Conservation (phyloP, 2,888 invertebrate genomes). For the Dexiosoma caninum region DNA sequence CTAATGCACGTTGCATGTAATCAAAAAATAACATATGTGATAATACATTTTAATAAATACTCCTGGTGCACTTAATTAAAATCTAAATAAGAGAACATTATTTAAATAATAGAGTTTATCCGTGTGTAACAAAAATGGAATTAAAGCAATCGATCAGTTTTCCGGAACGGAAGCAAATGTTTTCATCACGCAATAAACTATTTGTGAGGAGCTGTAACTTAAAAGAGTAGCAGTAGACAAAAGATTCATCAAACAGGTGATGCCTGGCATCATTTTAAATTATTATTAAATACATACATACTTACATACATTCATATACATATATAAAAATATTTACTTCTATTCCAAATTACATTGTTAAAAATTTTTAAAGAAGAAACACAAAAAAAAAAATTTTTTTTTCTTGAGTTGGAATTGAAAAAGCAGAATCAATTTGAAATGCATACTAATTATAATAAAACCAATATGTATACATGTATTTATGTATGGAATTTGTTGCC, state of each 20-base stretch:
- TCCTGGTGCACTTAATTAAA: not conserved
- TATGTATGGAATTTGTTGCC: not conserved
- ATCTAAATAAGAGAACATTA: not conserved
- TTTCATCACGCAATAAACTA: constrained; percentile 71
- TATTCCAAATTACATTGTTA: not conserved
- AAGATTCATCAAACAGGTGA: constrained; percentile 59
- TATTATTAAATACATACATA: not conserved
- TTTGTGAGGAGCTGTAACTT: not conserved
- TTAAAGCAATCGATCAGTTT: constrained; percentile 10
- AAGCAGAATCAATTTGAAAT: constrained; percentile 5
- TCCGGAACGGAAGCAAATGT: constrained; percentile 74
- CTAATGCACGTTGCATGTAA: too few relatives aligned
- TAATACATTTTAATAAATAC: too few relatives aligned
- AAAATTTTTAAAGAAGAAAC: too few relatives aligned
- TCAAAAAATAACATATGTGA: too few relatives aligned
- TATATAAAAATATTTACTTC: too few relatives aligned
- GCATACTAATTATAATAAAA: constrained; percentile 45
- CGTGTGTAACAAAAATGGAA: not conserved
- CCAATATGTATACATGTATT: not conserved
- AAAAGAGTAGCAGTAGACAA: constrained; percentile 14
- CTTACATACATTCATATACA: too few relatives aligned
- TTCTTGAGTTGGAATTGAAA: not conserved
- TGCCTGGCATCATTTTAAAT: constrained; percentile 5
- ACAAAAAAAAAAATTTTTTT: not conserved
- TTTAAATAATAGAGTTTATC: not conserved